Evolutionary conservation across 2,888 invertebrate genomes (phyloP), one percentile per base, ranked within the genome.

Genomic region (Drosophila maculinotata): DNA sequence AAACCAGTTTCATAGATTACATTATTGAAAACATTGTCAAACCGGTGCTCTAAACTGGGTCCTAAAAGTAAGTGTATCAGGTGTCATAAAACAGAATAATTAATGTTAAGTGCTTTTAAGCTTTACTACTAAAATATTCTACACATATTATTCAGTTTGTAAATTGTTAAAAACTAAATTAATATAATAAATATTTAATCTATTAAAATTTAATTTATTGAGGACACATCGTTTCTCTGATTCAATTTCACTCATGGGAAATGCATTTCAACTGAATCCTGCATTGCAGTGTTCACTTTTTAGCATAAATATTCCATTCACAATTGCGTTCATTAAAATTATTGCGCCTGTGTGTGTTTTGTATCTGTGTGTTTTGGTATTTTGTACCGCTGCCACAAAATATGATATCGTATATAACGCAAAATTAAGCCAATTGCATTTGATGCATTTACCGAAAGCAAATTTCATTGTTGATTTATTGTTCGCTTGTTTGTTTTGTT

Each of bases 401-500:
- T 69, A 60, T 75, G 59, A 73, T 73, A 75, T 72, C 45, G 53
- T 66, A 60, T 75, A 53, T 65, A 57, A 69, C 47, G 56, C 47
- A 66, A 63, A 68, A 78, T 74, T 58, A 74, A 80, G 69, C 76
- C 72, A 81, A 76, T 76, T 76, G 75, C 60, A 71, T 67, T 67
- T 83, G 74, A 65, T 79, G 78, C 75, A 67, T 80, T 85, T 76
- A 52, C 66, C 75, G 41, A 66, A 76, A 79, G 76, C 64, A 73
- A 76, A 77, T 64, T 76, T 66, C 72, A 79, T 76, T 82, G 69
- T 69, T 74, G 71, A 76, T 83, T 77, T 74, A 74, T 74, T 86
- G 69, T 76, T 73, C 59, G 51, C 47, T 74, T 57, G 57, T 35
- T 52, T 41, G 57, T 58, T 58, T 45, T 44, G 67, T 56, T 57